Percentiles rank a stretch among this genome's conserved stretches.
phyloP scores from a whole-genome alignment of 1,140 invertebrate species.

The Bombyx mori region ASM3026992v2 NC_085129.1:5795001-5795500 shows the following conservation, averaged over 20 bases:
- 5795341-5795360: slow-evolving; percentile 59
- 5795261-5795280: slow-evolving; percentile 36
- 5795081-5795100: slow-evolving; percentile 54
- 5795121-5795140: slow-evolving; percentile 71
- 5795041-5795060: slow-evolving; percentile 61
- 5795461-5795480: too few relatives aligned
- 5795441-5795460: too few relatives aligned
- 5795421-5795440: too few relatives aligned
- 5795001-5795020: slow-evolving; percentile 24
- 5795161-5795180: slow-evolving; percentile 17
- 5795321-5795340: slow-evolving; percentile 55
- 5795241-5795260: not conserved
- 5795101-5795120: slow-evolving; percentile 60
- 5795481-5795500: too few relatives aligned
- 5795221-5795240: not conserved
- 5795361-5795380: slow-evolving; percentile 40
- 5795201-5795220: slow-evolving; percentile 19
- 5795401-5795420: slow-evolving; percentile 5
- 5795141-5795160: slow-evolving; percentile 44
- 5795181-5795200: slow-evolving; percentile 1
- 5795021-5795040: slow-evolving; percentile 59
- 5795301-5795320: slow-evolving; percentile 59
- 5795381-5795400: slow-evolving; percentile 28
- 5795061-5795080: slow-evolving; percentile 66
- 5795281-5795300: slow-evolving; percentile 42